These are phyloP conservation scores for Embidobia sp. DNA, from an alignment of 2,888 invertebrate species.

Conservation along the genomic window DNA sequence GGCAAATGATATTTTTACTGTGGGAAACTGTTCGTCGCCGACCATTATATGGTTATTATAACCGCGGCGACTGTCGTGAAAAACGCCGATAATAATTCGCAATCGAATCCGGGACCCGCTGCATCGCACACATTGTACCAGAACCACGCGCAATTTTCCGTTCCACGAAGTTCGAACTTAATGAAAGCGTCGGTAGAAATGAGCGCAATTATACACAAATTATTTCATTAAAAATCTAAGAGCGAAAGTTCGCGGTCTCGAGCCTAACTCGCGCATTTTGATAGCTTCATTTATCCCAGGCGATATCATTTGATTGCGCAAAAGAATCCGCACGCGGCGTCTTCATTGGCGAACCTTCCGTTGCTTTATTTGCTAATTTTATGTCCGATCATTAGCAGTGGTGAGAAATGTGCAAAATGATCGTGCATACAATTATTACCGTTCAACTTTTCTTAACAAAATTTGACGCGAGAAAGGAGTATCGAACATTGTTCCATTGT, in stretches of 20 bases:
- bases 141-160: neutral
- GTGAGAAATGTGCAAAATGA: neutral
- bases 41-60: neutral
- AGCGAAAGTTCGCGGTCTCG: slow-evolving; percentile 40
- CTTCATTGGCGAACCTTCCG: slow-evolving; percentile 22
- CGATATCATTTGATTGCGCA: slow-evolving; percentile 26
- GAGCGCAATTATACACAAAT: slow-evolving; percentile 28
- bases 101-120: no score
- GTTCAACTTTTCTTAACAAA: neutral
- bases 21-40: slow-evolving; percentile 3
- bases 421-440: no score
- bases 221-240: slow-evolving; percentile 30
- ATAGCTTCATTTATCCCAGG: slow-evolving; percentile 25
- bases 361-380: slow-evolving; percentile 14
- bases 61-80: no score
- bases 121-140: no score
- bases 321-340: neutral
- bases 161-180: neutral
- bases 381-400: slow-evolving; percentile 2
- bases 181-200: slow-evolving; percentile 2
- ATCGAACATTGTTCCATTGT: no score
- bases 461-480: no score
- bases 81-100: no score
- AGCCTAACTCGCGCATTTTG: neutral
- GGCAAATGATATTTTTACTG: slow-evolving; percentile 17